These are phyloP conservation scores for Cranoglanis bouderius DNA, from an alignment of 2,113 vertebrate species.

Conservation along the genomic window DNA sequence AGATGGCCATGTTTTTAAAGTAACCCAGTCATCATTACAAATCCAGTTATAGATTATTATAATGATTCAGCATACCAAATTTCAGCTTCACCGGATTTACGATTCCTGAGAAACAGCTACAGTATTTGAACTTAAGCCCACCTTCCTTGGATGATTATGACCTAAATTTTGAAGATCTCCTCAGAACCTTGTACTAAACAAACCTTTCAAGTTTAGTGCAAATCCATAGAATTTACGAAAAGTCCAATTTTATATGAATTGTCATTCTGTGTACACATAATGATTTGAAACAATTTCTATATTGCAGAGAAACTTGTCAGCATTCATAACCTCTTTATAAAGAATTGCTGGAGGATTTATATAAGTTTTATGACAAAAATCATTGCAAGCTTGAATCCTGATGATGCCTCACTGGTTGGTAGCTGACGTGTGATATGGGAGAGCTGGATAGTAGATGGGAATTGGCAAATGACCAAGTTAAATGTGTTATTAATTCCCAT, in stretches of 20 bases:
- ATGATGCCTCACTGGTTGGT: neutral
- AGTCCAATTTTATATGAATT: neutral
- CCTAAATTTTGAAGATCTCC: neutral
- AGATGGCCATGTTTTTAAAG: neutral
- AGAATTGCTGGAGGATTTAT: neutral
- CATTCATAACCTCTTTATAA: neutral
- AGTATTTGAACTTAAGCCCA: neutral
- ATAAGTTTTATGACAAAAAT: neutral
- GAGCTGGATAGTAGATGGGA: neutral
- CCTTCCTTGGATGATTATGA: neutral
- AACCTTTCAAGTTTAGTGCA: neutral
- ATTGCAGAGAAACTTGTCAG: neutral
- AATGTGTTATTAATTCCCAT: too few relatives aligned
- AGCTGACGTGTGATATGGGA: neutral
- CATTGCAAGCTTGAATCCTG: neutral
- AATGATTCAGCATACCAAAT: neutral
- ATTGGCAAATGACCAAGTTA: neutral
- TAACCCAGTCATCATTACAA: neutral
- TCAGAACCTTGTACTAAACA: neutral
- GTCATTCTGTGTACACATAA: neutral
- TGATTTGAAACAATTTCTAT: neutral
- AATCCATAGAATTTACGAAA: neutral
- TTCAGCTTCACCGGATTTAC: neutral
- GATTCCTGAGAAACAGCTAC: neutral
- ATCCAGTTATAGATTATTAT: neutral